Conservation (phyloP, 92 coral and sea anemone genomes). For the Parazoanthus darwini region DNA sequence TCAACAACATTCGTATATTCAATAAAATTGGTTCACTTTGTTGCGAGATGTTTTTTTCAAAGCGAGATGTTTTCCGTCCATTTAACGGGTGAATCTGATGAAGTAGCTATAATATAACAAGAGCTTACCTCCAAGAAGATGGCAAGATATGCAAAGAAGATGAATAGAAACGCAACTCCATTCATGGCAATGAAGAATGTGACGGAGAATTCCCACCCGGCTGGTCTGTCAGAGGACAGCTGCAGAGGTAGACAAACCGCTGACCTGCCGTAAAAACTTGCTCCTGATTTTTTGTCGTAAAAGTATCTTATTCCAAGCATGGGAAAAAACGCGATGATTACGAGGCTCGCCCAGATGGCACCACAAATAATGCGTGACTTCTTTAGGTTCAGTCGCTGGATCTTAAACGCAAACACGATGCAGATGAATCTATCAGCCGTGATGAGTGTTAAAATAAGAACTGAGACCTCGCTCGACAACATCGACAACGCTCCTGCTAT, state of each 20-base stretch:
- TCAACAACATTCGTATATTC: no score
- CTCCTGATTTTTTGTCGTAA: slow-evolving; percentile 39
- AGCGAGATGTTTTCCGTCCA: no score
- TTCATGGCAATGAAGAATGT: slow-evolving; percentile 62
- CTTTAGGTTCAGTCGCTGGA: slow-evolving; percentile 38
- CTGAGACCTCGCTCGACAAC: slow-evolving; percentile 73
- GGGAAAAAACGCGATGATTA: slow-evolving; percentile 51
- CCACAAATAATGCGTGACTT: slow-evolving; percentile 48
- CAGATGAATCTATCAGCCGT: slow-evolving; percentile 64
- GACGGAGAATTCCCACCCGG: slow-evolving; percentile 78
- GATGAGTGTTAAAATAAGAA: slow-evolving; percentile 53
- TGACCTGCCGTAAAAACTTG: slow-evolving; percentile 68
- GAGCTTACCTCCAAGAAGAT: slow-evolving; percentile 50
- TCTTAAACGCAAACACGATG: slow-evolving; percentile 58
- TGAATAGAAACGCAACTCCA: slow-evolving; percentile 63
- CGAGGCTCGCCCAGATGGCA: slow-evolving; percentile 52
- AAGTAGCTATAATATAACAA: background rate
- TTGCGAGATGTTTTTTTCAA: no score
- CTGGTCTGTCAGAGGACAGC: slow-evolving; percentile 56
- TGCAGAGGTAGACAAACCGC: slow-evolving; percentile 73
- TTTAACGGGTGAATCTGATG: no score
- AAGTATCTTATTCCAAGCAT: slow-evolving; percentile 53
- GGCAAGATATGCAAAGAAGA: slow-evolving; percentile 58
- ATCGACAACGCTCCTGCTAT: slow-evolving; percentile 69
- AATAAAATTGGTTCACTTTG: no score